These are phyloP conservation scores for Lamproptera curius DNA, from an alignment of 2,888 invertebrate species.

Conservation along the genomic window DNA sequence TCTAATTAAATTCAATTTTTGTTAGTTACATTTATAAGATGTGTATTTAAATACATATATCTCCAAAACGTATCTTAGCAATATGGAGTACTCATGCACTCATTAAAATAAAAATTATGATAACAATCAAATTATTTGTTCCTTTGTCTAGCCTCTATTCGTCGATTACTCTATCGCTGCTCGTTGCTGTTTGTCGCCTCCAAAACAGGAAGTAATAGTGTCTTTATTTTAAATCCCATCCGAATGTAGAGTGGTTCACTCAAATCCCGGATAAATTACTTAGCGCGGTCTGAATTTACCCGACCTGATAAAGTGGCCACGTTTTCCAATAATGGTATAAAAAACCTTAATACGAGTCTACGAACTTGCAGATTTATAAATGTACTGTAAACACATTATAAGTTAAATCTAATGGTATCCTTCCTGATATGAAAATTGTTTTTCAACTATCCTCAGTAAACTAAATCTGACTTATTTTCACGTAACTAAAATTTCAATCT, in stretches of 20 bases:
- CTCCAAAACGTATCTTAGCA: neutral
- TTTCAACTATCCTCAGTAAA: too few relatives aligned
- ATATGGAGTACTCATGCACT: neutral
- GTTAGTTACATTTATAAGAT: too few relatives aligned
- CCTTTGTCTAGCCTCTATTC: neutral
- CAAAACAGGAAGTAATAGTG: conserved; percentile 61
- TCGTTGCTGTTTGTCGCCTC: conserved; percentile 54
- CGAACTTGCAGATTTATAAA: too few relatives aligned
- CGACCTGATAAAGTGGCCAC: conserved; percentile 24
- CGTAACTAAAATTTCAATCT: too few relatives aligned
- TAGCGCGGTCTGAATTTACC: conserved; percentile 40
- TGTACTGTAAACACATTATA: too few relatives aligned
- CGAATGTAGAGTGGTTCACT: conserved; percentile 55
- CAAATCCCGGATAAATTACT: conserved; percentile 65
- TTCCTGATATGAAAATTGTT: too few relatives aligned
- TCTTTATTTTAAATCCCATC: conserved; percentile 60
- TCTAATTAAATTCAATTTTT: too few relatives aligned
- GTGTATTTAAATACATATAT: neutral
- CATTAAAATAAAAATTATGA: neutral
- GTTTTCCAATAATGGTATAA: neutral
- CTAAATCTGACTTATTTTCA: too few relatives aligned
- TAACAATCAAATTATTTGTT: neutral
- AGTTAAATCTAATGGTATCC: too few relatives aligned
- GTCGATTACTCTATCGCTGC: conserved; percentile 26
- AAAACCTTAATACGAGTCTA: too few relatives aligned